A percentile compares a stretch with the other conserved stretches of the same genome.
Evolutionary conservation across 2,888 invertebrate genomes (phyloP).

Genomic region (Agrypnus murinus): DNA sequence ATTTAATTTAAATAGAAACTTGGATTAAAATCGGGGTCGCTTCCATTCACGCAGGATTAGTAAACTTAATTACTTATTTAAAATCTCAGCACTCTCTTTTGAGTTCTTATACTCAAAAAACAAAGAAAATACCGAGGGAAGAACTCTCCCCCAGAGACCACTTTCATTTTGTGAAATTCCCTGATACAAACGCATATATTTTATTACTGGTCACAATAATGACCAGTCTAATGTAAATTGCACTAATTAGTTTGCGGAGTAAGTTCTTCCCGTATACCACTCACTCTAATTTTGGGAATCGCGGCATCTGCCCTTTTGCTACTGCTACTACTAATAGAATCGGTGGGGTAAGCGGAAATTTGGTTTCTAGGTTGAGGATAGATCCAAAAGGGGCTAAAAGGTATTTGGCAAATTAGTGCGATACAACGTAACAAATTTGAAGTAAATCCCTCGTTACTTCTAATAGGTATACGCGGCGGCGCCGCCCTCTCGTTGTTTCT

Average conservation of each 20-base stretch:
- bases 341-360: constrained; percentile 55
- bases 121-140: too few relatives aligned
- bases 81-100: constrained; percentile 52
- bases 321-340: constrained; percentile 54
- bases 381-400: constrained; percentile 50
- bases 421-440: constrained; percentile 54
- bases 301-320: constrained; percentile 53
- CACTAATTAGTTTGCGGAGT: constrained; percentile 47
- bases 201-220: too few relatives aligned
- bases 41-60: constrained; percentile 55
- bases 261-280: too few relatives aligned
- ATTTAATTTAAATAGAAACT: constrained; percentile 56
- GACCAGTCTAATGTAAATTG: too few relatives aligned
- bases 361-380: constrained; percentile 53
- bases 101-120: constrained; percentile 42
- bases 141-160: too few relatives aligned
- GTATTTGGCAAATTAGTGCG: constrained; percentile 55
- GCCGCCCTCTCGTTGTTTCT: constrained; percentile 40
- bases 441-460: constrained; percentile 53
- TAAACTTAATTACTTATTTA: constrained; percentile 57
- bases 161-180: too few relatives aligned
- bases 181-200: too few relatives aligned
- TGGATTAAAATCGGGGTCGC: constrained; percentile 55
- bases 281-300: constrained; percentile 47
- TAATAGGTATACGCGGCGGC: constrained; percentile 41